phyloP scores from a whole-genome alignment of 1,140 invertebrate genomes.

The Lycorma delicatula region DNA sequence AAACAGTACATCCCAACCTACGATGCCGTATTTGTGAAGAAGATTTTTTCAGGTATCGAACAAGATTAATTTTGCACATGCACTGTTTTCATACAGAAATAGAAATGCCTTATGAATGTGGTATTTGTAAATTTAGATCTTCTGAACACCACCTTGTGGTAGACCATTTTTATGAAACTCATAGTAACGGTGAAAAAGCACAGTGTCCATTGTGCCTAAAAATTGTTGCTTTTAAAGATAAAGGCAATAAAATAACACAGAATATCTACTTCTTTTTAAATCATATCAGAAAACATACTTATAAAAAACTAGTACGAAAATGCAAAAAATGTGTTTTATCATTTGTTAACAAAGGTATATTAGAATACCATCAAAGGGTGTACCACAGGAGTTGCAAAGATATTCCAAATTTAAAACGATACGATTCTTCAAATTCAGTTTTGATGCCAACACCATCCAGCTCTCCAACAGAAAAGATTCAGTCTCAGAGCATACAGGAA shows the following conservation, averaged over 20 bases:
- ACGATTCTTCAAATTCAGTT: neutral
- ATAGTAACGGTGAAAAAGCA: constrained; percentile 49
- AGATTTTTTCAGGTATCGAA: constrained; percentile 24
- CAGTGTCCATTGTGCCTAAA: constrained; percentile 69
- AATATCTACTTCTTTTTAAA: constrained; percentile 27
- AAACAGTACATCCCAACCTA: neutral
- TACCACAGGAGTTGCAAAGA: constrained; percentile 24
- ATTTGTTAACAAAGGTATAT: constrained; percentile 55
- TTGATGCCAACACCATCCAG: constrained; percentile 13
- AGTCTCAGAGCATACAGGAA: constrained; percentile 4
- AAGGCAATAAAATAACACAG: constrained; percentile 17
- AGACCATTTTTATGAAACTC: constrained; percentile 59
- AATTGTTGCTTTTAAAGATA: constrained; percentile 37
- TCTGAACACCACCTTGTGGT: constrained; percentile 64
- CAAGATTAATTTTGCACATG: constrained; percentile 59
- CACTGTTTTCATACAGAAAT: constrained; percentile 60
- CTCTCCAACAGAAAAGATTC: neutral
- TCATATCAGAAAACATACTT: constrained; percentile 31
- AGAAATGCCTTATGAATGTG: constrained; percentile 73
- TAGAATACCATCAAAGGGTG: constrained; percentile 39
- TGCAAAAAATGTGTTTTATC: constrained; percentile 59
- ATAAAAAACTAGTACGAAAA: constrained; percentile 50
- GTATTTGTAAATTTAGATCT: constrained; percentile 58
- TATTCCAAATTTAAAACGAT: constrained; percentile 3
- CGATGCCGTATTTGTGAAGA: constrained; percentile 36